These are phyloP conservation scores for Lymantria monacha DNA, from an alignment of 2,888 invertebrate species.

Conservation along the genomic window DNA sequence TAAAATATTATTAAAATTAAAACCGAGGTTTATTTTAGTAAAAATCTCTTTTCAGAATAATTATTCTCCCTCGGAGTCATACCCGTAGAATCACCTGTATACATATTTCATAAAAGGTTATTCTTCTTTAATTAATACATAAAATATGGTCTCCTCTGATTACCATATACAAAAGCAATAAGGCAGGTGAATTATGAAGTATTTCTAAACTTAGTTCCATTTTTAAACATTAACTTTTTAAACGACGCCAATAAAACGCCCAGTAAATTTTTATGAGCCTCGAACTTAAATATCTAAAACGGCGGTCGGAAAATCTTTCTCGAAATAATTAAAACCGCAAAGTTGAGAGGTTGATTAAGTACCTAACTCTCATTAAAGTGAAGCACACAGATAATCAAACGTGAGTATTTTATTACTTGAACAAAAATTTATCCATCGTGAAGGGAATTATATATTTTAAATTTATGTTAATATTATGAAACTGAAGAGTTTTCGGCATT, in stretches of 20 bases:
- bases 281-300: constrained; percentile 5
- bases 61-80: no score
- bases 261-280: constrained; percentile 5
- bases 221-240: neutral
- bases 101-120: no score
- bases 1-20: no score
- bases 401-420: constrained; percentile 11
- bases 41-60: no score
- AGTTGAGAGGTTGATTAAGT: constrained; percentile 8
- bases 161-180: no score
- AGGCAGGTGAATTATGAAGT: neutral
- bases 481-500: no score
- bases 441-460: neutral
- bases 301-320: constrained; percentile 1
- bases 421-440: constrained; percentile 3
- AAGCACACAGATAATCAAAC: constrained; percentile 7
- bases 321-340: constrained; percentile 10
- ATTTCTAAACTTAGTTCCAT: neutral
- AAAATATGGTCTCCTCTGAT: no score
- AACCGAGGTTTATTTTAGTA: no score
- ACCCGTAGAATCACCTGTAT: no score
- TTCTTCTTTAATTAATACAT: no score
- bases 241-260: constrained; percentile 3
- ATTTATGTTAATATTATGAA: no score
- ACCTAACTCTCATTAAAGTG: constrained; percentile 11